Base-by-base conservation (phyloP, 2,113 vertebrate species). In the Sander vitreus region DNA sequence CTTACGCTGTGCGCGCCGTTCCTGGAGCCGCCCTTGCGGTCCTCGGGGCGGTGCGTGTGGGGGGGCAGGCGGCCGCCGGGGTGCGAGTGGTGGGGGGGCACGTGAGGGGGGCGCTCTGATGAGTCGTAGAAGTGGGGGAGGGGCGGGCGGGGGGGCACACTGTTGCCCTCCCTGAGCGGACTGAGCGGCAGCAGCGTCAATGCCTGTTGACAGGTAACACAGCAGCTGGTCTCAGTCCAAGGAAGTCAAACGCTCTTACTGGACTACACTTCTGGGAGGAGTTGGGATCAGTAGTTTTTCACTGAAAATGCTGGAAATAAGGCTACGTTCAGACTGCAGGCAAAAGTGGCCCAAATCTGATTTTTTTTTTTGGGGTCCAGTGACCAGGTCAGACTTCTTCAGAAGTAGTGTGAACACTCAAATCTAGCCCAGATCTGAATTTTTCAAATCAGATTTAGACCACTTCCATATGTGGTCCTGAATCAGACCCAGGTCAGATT, bases 1-100 rank as follows among this genome's bases (percentile, higher is more conserved):
- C 98, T 99, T 99, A 99, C 98, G 91, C 95, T 96, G 93, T 98
- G 96, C 53, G 96, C 94, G 93, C 96, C 97, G 81, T 98, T 98
- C 95, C 97, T 96, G 89, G 95, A 93, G 93, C 96, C 93, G 80
- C 94, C 93, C 95, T 97, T 98, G 94, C 96, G 96, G 48, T 99
- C 97, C 87, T 99, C 98, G 8, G 96, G 95, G 59, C 96, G 97
- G 89, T 96, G 96, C 1, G 93, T 93, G 87, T 95, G 97, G 88
- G 94, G 95, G 25, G 95, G 95, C 95, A 93, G 94, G 93, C 95
- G 92, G 93, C 95, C 94, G 84, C 96, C 91, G 91, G 83, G 48
- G 69, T 97, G 96, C 90, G 95, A 90, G 94, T 96, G 95, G 93
- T 95, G 94, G 92, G 96, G 95, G 94, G 96, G 95, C 91, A 95